phyloP scores from a whole-genome alignment of 2,113 vertebrate species.

The Macrotus californicus region DNA sequence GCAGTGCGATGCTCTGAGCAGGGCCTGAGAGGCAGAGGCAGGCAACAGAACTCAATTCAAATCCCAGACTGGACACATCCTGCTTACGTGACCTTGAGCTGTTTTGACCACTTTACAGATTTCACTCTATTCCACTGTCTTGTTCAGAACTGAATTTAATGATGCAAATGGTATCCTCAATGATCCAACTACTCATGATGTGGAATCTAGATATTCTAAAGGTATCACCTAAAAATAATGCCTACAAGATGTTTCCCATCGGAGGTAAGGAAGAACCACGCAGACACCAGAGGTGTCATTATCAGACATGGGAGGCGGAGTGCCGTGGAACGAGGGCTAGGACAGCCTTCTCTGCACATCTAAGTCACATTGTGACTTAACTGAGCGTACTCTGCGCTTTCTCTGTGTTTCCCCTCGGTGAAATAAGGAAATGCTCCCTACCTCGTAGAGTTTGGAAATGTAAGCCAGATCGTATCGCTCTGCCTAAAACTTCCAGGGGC shows the following conservation, averaged over 20 bases:
- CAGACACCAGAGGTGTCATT: fast-evolving
- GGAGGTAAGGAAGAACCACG: neutral
- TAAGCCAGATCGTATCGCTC: neutral
- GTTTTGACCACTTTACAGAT: neutral
- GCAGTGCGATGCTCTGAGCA: fast-evolving
- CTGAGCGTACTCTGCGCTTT: neutral
- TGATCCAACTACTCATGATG: too few relatives aligned
- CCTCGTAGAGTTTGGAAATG: neutral
- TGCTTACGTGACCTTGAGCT: neutral
- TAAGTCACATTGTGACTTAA: fast-evolving
- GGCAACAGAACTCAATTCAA: neutral
- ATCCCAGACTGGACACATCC: neutral
- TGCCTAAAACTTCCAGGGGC: neutral
- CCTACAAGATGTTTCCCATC: neutral
- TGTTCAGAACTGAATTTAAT: neutral
- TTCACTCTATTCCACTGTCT: neutral
- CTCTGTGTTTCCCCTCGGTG: neutral
- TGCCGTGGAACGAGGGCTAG: neutral
- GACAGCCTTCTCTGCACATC: fast-evolving
- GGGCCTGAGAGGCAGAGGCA: too few relatives aligned
- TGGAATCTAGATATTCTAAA: neutral
- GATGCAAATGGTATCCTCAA: neutral
- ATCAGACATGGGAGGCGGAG: neutral
- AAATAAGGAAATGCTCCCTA: neutral
- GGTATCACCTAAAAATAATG: neutral